Percentiles rank a stretch among this genome's conserved stretches.
phyloP scores from a whole-genome alignment of 2,797 vertebrate genomes.

The Gallinago stenura region DNA sequence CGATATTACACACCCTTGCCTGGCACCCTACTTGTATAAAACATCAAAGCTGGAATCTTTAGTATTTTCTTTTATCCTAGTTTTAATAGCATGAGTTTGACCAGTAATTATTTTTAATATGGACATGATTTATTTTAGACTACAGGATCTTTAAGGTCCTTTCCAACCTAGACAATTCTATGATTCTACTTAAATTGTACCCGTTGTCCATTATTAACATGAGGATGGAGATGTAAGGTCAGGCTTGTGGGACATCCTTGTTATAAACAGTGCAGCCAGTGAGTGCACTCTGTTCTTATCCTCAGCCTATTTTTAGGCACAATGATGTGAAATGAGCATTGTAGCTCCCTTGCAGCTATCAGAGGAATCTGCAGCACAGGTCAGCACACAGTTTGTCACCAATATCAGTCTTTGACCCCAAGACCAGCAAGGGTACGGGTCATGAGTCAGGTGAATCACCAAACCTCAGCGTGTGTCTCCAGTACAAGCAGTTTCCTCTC shows the following conservation, averaged over 20 bases:
- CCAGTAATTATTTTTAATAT: background rate
- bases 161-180: too few species aligned
- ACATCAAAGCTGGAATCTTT: background rate
- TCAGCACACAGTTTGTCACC: background rate
- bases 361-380: background rate
- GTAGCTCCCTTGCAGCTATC: background rate
- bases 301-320: background rate
- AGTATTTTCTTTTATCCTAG: background rate
- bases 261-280: background rate
- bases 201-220: background rate
- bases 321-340: background rate
- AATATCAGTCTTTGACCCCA: background rate
- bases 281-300: background rate
- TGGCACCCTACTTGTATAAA: background rate
- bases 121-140: background rate
- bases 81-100: background rate
- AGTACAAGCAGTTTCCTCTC: background rate
- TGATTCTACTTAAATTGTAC: background rate
- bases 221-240: background rate
- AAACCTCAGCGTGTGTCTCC: background rate
- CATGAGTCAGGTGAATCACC: background rate
- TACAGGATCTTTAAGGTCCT: too few species aligned
- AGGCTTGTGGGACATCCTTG: background rate
- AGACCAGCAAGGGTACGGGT: background rate
- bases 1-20: background rate